These are phyloP conservation scores for Stylophora pistillata DNA, from an alignment of 64 coral and sea anemone species.

Conservation along the genomic window DNA sequence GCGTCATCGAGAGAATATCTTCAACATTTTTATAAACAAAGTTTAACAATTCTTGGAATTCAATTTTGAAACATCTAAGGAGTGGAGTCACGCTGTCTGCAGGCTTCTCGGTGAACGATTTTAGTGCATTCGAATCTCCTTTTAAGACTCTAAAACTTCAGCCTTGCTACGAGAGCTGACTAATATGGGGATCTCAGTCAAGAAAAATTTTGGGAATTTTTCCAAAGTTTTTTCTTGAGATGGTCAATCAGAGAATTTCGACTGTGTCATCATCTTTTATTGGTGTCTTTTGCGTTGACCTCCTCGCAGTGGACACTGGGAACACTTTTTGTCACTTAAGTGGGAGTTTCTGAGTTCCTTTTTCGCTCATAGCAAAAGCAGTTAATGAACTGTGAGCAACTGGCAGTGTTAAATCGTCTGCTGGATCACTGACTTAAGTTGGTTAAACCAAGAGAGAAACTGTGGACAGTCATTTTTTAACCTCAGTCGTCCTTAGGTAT, in stretches of 20 bases:
- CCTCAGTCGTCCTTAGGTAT: not conserved
- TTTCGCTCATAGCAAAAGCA: not conserved
- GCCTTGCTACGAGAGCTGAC: too few relatives aligned
- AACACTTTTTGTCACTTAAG: not conserved
- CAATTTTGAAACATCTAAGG: not conserved
- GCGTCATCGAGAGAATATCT: not conserved
- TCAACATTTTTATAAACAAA: not conserved
- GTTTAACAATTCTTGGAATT: not conserved
- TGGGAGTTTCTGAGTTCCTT: not conserved
- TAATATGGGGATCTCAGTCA: too few relatives aligned
- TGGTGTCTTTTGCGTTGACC: conserved; percentile 2
- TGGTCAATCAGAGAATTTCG: too few relatives aligned
- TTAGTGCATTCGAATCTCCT: not conserved
- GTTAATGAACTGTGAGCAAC: too few relatives aligned
- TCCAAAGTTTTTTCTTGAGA: too few relatives aligned
- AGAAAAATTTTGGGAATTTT: too few relatives aligned
- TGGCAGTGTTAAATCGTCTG: too few relatives aligned
- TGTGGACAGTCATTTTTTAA: too few relatives aligned
- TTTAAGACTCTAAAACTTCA: too few relatives aligned
- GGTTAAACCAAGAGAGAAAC: not conserved
- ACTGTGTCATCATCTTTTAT: too few relatives aligned
- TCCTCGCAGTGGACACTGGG: not conserved
- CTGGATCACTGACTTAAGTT: not conserved
- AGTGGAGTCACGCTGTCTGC: too few relatives aligned
- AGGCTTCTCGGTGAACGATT: too few relatives aligned